These are phyloP conservation scores for Myotis findleyi DNA, from an alignment of 2,797 vertebrate species.

Conservation along the genomic window DNA sequence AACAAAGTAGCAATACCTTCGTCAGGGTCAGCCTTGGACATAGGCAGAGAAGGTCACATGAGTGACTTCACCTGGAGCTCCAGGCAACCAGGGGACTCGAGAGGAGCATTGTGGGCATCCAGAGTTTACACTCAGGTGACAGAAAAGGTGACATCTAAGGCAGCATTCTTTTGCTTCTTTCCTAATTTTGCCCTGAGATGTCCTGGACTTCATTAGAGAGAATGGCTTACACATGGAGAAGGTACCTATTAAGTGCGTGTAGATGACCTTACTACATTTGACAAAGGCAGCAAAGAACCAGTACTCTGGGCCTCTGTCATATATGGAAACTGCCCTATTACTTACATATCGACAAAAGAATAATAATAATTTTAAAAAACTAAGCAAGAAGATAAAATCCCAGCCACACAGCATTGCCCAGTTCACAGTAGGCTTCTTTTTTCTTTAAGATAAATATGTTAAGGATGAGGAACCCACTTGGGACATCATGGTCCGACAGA, in stretches of 20 bases:
- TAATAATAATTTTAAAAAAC: not conserved
- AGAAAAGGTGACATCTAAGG: not conserved
- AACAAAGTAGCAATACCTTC: not conserved
- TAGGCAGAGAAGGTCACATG: not conserved
- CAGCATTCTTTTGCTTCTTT: not conserved
- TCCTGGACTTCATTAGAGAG: not conserved
- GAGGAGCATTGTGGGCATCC: not conserved
- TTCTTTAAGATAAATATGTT: constrained; percentile 20
- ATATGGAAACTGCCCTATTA: not conserved
- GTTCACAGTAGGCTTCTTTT: not conserved
- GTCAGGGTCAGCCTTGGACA: not conserved
- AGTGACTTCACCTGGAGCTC: not conserved
- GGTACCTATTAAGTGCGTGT: not conserved
- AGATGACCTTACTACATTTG: not conserved
- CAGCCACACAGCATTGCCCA: not conserved
- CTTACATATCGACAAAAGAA: not conserved
- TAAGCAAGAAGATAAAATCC: not conserved
- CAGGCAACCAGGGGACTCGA: not conserved
- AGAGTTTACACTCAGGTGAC: not conserved
- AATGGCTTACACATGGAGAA: not conserved
- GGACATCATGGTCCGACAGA: constrained; percentile 91
- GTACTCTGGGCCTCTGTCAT: not conserved
- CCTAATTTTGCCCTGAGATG: not conserved
- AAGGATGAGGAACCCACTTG: constrained; percentile 36
- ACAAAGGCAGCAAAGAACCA: not conserved